Base-by-base conservation (phyloP, 2,797 vertebrate genomes). In the Crax fasciolata region DNA sequence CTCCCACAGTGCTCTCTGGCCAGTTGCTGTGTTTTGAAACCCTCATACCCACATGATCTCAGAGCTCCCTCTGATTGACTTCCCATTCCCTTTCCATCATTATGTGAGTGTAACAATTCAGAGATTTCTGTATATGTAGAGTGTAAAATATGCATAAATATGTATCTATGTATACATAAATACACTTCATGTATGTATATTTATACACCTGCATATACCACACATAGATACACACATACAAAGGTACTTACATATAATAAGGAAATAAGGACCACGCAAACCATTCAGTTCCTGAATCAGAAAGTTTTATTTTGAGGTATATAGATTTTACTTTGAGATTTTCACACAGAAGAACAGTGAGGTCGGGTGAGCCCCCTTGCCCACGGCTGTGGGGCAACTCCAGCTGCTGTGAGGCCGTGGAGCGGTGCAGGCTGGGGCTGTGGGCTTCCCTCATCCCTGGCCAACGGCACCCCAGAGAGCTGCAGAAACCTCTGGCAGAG, bases 341-440 rank as follows among this genome's bases (percentile, higher is more conserved):
- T n/a, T 32, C n/a, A 23, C 13, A 35, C 8, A 15, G 54, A 49
- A 23, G 32, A 58, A 10, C 16, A 21, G 51, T 7, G 17, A 41
- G 52, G 27, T 35, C 17, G 20, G 48, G 44, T n/a, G 46, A 21
- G 35, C 35, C 28, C 30, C 30, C 25, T 48, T 21, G 30, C 30
- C 46, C 18, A 28, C 0, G 1, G 39, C 13, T 44, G 1, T 11
- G 1, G 2, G 8, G 3, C 32, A 2, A 16, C 3, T 28, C 2
- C 3, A 39, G 6, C 4, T 38, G 9, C 9, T 15, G 3, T 23
- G 19, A 23, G 23, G 38, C 23, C 6, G 4, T 41, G 58, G 46
- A 32, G 48, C 38, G 3, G 28, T 15, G 6, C 4, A 3, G 58
- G 5, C 23, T 41, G 46, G 1, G 7, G 58, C 58, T 51, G 21